phyloP scores from a whole-genome alignment of 2,888 invertebrate species.

The Oasisia sp. region DNA sequence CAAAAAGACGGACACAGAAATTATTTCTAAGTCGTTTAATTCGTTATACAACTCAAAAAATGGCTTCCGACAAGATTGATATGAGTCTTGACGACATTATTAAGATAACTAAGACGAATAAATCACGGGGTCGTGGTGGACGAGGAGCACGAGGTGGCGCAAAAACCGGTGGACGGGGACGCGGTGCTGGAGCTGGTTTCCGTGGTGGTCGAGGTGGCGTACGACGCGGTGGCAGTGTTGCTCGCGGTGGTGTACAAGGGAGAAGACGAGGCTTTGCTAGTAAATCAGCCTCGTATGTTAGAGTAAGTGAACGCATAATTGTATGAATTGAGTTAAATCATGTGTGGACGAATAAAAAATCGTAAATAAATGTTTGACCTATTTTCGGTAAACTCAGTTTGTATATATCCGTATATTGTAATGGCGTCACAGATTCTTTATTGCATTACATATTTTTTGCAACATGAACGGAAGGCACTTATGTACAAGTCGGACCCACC shows the following conservation, averaged over 20 bases:
- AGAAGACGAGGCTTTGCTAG: constrained; percentile 28
- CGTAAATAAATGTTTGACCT: neutral
- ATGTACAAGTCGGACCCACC: no score
- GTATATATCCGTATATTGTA: no score
- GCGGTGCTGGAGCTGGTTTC: constrained; percentile 67
- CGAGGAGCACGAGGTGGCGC: constrained; percentile 66
- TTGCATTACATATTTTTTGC: no score
- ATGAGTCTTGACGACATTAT: constrained; percentile 98
- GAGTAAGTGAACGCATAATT: constrained; percentile 71
- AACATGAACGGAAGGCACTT: no score
- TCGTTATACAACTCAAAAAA: constrained; percentile 21
- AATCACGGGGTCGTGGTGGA: constrained; percentile 56
- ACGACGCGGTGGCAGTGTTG: constrained; percentile 21
- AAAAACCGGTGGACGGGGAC: constrained; percentile 45
- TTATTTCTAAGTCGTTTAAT: neutral
- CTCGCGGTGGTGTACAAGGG: neutral
- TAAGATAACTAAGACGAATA: constrained; percentile 72
- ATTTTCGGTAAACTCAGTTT: neutral
- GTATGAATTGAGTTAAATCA: neutral
- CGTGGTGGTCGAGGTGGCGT: constrained; percentile 21
- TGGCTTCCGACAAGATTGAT: constrained; percentile 81
- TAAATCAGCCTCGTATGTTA: constrained; percentile 55
- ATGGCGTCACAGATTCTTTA: no score
- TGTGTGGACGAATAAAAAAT: neutral
- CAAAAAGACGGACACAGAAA: neutral